These are phyloP conservation scores for Gila orcuttii DNA, from an alignment of 2,113 vertebrate genomes.

Conservation along the genomic window DNA sequence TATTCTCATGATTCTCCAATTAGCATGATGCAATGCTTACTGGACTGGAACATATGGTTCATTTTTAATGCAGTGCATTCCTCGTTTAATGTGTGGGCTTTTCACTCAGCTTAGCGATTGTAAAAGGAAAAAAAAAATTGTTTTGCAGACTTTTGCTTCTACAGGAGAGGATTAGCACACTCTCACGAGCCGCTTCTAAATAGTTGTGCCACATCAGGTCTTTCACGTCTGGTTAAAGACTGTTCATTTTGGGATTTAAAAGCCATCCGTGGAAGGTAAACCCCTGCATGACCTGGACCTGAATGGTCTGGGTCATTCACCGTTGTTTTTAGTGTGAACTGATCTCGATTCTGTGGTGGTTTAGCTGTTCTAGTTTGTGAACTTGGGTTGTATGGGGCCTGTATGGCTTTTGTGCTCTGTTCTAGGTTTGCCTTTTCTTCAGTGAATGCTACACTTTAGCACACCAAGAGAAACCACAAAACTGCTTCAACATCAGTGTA, in stretches of 20 bases:
- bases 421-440: not conserved
- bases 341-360: not conserved
- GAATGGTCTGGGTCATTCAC: constrained; percentile 27
- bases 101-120: constrained; percentile 36
- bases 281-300: constrained; percentile 22
- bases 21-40: constrained; percentile 41
- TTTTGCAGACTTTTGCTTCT: constrained; percentile 40
- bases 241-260: constrained; percentile 45
- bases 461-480: constrained; percentile 32
- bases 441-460: not conserved
- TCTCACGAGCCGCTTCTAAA: constrained; percentile 31
- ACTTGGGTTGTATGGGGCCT: not conserved
- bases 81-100: constrained; percentile 49
- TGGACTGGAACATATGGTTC: constrained; percentile 26
- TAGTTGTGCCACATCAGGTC: constrained; percentile 28
- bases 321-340: constrained; percentile 15
- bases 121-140: constrained; percentile 11
- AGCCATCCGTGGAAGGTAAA: constrained; percentile 39
- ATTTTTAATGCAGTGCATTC: constrained; percentile 50
- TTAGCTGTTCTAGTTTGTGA: not conserved
- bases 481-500: constrained; percentile 35
- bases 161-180: constrained; percentile 27
- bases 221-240: constrained; percentile 37
- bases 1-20: constrained; percentile 37
- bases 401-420: not conserved